These are phyloP conservation scores for Lucilia sericata DNA, from an alignment of 1,140 invertebrate genomes.

Conservation along the genomic window DNA sequence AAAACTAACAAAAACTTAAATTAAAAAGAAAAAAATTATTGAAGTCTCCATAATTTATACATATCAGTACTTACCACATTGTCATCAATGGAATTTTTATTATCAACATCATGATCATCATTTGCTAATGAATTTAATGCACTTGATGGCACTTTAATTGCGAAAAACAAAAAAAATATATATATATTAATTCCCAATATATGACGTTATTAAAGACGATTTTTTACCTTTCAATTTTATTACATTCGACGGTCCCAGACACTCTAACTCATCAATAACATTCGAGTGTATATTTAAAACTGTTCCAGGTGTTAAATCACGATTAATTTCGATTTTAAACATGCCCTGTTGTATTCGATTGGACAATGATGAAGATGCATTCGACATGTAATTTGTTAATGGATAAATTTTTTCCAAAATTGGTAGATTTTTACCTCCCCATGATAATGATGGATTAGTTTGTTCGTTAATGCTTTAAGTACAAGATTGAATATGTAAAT, in stretches of 20 bases:
- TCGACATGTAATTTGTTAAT: constrained; percentile 5
- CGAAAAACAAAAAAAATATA: neutral
- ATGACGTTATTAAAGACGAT: neutral
- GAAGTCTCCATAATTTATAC: no score
- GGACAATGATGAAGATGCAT: neutral
- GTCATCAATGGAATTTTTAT: neutral
- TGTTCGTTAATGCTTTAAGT: constrained; percentile 59
- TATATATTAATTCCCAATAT: neutral
- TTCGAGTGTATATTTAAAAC: constrained; percentile 59
- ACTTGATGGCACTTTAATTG: neutral
- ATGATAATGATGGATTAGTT: constrained; percentile 60
- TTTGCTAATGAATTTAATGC: neutral
- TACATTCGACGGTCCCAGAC: constrained; percentile 54
- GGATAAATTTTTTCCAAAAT: constrained; percentile 52
- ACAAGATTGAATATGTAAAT: no score
- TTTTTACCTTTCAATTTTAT: constrained; percentile 55
- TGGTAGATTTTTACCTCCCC: constrained; percentile 58
- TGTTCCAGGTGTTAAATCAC: constrained; percentile 57
- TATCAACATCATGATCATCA: neutral
- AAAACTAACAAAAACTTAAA: no score
- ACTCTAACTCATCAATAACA: constrained; percentile 54
- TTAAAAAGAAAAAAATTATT: no score
- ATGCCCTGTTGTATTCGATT: constrained; percentile 27
- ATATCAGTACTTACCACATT: constrained; percentile 5
- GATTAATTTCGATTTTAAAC: constrained; percentile 34